A percentile compares a stretch with the other conserved stretches of the same genome.
Conservation (phyloP, 2,113 vertebrate species). For the Cariama cristata region DNA sequence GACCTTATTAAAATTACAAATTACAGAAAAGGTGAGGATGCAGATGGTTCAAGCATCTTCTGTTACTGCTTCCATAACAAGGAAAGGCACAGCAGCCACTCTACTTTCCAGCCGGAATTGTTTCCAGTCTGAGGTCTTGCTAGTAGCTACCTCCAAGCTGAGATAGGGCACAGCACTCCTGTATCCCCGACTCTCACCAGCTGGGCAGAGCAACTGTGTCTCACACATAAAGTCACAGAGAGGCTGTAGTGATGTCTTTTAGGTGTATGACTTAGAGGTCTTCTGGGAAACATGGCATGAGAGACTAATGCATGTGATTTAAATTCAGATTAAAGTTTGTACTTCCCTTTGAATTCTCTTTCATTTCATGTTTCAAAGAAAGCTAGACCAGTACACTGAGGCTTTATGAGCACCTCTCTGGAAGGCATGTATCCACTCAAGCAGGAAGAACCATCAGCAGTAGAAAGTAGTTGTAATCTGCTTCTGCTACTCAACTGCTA, state of each 20-base stretch:
- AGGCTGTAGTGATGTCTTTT: not conserved
- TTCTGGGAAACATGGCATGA: not conserved
- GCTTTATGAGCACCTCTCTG: not conserved
- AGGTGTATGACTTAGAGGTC: not conserved
- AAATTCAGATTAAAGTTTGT: not conserved
- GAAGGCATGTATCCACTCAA: not conserved
- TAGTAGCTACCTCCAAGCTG: not conserved
- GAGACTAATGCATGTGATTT: not conserved
- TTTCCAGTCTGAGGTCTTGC: not conserved
- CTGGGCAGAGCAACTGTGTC: not conserved
- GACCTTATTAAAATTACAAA: not conserved
- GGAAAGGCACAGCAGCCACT: not conserved
- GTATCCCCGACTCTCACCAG: not conserved
- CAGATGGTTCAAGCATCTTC: not conserved
- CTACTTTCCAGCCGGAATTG: not conserved
- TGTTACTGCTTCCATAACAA: not conserved
- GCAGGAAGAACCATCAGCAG: not conserved
- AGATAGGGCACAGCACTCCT: not conserved
- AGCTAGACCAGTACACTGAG: not conserved
- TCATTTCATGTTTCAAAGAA: not conserved
- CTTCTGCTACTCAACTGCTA: not conserved
- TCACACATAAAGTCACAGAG: not conserved
- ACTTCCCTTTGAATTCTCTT: not conserved
- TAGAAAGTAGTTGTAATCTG: not conserved
- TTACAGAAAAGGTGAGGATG: not conserved